phyloP scores from a whole-genome alignment of 2,888 invertebrate genomes.

The Ennomos quercinarius region DNA sequence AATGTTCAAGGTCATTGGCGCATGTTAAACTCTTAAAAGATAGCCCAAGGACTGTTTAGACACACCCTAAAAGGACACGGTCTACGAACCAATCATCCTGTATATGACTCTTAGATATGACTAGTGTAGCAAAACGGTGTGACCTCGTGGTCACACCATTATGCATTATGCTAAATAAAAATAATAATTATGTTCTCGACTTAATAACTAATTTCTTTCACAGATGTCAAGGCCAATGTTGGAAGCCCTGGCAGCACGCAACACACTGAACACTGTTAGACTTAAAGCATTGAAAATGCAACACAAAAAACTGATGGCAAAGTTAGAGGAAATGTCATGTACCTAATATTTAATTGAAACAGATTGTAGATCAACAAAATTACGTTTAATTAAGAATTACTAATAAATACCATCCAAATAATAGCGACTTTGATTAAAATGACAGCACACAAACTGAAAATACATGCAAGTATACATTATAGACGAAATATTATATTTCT shows the following conservation, averaged over 20 bases:
- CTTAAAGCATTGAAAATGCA: conserved; percentile 76
- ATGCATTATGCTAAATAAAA: no score
- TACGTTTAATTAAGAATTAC: conserved; percentile 35
- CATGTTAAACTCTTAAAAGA: no score
- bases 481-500: no score
- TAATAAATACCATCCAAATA: conserved; percentile 34
- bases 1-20: no score
- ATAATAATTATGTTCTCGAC: no score
- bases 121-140: no score
- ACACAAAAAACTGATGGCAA: conserved; percentile 76
- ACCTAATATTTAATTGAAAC: conserved; percentile 50
- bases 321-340: conserved; percentile 69
- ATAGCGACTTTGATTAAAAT: conserved; percentile 20
- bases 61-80: no score
- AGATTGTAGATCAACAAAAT: conserved; percentile 29
- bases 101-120: no score
- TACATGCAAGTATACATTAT: not conserved
- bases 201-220: conserved; percentile 36
- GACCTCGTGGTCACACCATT: no score
- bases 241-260: conserved; percentile 77
- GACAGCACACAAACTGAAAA: conserved; percentile 29
- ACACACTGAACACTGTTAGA: conserved; percentile 69
- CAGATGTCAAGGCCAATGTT: conserved; percentile 83
- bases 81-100: no score
- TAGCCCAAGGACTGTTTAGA: no score